These are phyloP conservation scores for Sisyra nigra DNA, from an alignment of 2,888 invertebrate genomes.

Conservation along the genomic window DNA sequence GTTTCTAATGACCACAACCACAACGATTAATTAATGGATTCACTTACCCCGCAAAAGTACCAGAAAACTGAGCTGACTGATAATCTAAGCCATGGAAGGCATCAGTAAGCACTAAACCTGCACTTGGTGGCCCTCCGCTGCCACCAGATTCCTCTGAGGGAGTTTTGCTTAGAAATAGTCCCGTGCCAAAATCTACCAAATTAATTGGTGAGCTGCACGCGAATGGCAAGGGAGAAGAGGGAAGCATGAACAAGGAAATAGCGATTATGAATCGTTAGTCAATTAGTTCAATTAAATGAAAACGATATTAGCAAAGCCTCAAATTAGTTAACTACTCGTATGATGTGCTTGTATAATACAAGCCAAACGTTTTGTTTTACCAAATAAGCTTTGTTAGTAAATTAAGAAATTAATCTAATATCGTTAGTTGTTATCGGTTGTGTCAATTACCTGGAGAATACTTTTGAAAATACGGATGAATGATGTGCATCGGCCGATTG, in stretches of 20 bases:
- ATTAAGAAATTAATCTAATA: not conserved
- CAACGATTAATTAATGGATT: not conserved
- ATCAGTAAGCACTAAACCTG: slow-evolving; percentile 31
- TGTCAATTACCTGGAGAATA: slow-evolving; percentile 63
- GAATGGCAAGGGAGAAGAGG: not conserved
- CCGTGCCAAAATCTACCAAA: slow-evolving; percentile 91
- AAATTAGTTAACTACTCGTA: not conserved
- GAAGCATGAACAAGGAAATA: not conserved
- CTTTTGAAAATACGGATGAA: slow-evolving; percentile 74
- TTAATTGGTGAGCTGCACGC: slow-evolving; percentile 76
- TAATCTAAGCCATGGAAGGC: slow-evolving; percentile 25
- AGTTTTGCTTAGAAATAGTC: slow-evolving; percentile 82
- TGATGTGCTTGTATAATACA: not conserved
- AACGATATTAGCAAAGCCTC: not conserved
- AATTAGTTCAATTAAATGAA: not conserved
- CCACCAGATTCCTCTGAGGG: slow-evolving; percentile 77
- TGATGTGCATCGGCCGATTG: slow-evolving; percentile 34
- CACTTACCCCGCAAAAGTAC: slow-evolving; percentile 11
- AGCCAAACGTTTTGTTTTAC: too few relatives aligned
- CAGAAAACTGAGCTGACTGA: slow-evolving; percentile 21
- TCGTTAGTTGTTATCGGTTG: not conserved
- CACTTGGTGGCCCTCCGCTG: slow-evolving; percentile 43
- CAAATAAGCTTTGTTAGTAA: too few relatives aligned
- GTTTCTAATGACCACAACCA: not conserved
- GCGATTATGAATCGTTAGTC: slow-evolving; percentile 16